Evolutionary conservation across 2,797 vertebrate genomes (phyloP), one percentile per base, ranked within the genome.

Genomic region (Cyclura pinguis): DNA sequence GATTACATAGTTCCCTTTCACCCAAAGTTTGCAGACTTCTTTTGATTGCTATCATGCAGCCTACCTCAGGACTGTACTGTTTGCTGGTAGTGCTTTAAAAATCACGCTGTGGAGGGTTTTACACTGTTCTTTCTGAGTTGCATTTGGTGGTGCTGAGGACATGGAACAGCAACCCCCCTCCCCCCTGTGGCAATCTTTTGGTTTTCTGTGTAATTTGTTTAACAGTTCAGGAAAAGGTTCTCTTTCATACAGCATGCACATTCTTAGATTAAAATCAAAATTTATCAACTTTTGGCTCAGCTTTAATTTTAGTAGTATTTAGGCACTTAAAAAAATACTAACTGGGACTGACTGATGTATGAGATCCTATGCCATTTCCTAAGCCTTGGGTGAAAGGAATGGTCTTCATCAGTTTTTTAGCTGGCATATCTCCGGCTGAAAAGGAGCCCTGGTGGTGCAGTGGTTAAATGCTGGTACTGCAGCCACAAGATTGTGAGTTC

Each of bases 231-330:
- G 14, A 35, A 76, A 84, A 38, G 6, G 32, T 57, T 57, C 18
- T 74, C 20, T n/a, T 27, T 38, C 85, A 35, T 14, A 59, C 1
- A 74, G 55, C 22, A 29, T 86, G n/a, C 22, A 29, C 27, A 76
- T 59, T 57, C 35, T 76, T n/a, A 76, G 22, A 76, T 16, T 6
- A 35, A 52, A 74, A 73, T 38, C n/a, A 76, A 76, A 42, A 76
- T 59, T 10, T 12, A 57, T 74, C 72, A 50, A 32, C 47, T n/a
- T 72, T 69, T 69, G 29, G 27, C 42, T 22, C 13, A 86, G 52
- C 5, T 59, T 55, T 86, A 38, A 76, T 76, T 64, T 50, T 32
- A 87, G 1, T 42, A 18, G 29, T n/a, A 84, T 81, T 93, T 91
- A 62, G 64, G 29, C 3, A 77, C 16, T 57, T 29, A 50, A 7